phyloP scores from a whole-genome alignment of 2,888 invertebrate genomes.

The Conus canariensis region DNA sequence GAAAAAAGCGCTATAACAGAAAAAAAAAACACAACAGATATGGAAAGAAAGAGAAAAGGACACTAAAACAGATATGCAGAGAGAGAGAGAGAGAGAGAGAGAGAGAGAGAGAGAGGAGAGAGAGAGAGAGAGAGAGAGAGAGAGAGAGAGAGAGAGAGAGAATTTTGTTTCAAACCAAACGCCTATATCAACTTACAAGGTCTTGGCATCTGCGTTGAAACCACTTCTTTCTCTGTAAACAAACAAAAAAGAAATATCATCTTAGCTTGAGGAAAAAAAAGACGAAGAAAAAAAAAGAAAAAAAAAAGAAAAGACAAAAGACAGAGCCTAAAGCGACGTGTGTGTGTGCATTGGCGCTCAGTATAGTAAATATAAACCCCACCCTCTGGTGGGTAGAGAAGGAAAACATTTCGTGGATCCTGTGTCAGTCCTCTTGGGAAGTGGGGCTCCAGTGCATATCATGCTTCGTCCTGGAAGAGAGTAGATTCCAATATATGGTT shows the following conservation, averaged over 20 bases:
- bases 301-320: background rate
- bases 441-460: too few relatives aligned
- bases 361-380: too few relatives aligned
- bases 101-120: slow-evolving; percentile 17
- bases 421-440: too few relatives aligned
- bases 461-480: too few relatives aligned
- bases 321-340: background rate
- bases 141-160: background rate
- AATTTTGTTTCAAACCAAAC: background rate
- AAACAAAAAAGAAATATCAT: background rate
- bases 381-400: too few relatives aligned
- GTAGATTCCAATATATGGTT: too few relatives aligned
- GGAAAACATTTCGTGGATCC: too few relatives aligned
- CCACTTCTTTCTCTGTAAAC: slow-evolving; percentile 33
- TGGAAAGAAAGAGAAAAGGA: background rate
- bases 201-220: slow-evolving; percentile 24
- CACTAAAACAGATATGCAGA: background rate
- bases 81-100: background rate
- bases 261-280: background rate
- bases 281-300: background rate
- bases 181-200: slow-evolving; percentile 18
- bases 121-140: slow-evolving; percentile 13
- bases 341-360: background rate
- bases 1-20: too few relatives aligned
- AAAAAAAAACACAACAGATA: too few relatives aligned